Evolutionary conservation across 2,797 vertebrate species (phyloP).

Genomic region (Falco cherrug): DNA sequence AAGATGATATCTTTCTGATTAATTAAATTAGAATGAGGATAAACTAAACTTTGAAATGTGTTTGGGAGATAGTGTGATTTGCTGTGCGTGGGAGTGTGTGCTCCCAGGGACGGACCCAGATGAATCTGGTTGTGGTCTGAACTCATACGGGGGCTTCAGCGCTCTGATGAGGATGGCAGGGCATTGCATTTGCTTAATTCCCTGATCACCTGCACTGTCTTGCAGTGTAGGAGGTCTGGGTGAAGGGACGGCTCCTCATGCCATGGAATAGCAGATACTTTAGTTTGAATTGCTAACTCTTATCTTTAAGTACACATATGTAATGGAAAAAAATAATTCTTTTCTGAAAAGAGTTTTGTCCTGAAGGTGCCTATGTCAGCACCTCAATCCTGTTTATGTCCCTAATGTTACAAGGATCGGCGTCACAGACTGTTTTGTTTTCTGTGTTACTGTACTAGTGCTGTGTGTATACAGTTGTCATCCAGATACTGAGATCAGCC

Average conservation of each 20-base stretch:
- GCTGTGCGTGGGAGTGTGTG: not conserved
- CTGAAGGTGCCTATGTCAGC: fast-evolving
- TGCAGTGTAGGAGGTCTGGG: not conserved
- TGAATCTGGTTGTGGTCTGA: not conserved
- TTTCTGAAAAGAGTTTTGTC: not conserved
- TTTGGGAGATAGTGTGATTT: not conserved
- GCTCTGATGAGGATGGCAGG: not conserved
- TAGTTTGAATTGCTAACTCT: not conserved
- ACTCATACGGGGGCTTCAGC: not conserved
- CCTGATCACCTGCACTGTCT: not conserved
- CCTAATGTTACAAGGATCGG: not conserved
- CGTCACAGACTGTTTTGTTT: not conserved
- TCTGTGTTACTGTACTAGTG: not conserved
- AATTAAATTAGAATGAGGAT: conserved; percentile 55
- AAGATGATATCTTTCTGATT: not conserved
- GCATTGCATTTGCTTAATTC: not conserved
- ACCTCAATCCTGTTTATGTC: not conserved
- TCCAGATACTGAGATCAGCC: not conserved
- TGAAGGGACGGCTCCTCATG: not conserved
- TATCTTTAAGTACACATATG: not conserved
- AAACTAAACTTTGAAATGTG: not conserved
- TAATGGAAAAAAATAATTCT: not conserved
- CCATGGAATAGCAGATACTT: not conserved
- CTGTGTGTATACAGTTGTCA: not conserved
- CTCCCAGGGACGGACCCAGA: not conserved